These are phyloP conservation scores for Netelia fuscicornis DNA, from an alignment of 2,888 invertebrate species.

Conservation along the genomic window DNA sequence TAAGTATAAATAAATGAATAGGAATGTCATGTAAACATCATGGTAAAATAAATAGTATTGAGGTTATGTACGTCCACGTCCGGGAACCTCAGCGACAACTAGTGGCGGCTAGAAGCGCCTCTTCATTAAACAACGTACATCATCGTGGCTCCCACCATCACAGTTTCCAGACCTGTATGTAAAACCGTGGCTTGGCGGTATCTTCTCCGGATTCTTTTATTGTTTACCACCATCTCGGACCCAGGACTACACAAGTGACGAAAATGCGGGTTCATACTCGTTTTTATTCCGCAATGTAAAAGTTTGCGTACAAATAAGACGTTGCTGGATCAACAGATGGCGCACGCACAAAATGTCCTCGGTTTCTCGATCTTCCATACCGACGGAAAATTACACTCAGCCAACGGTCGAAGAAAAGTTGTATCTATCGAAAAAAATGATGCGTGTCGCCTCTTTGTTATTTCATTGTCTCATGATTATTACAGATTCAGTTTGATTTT, in stretches of 20 bases:
- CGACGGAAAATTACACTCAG: slow-evolving; percentile 51
- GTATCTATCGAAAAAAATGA: slow-evolving; percentile 11
- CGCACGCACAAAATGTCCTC: slow-evolving; percentile 38
- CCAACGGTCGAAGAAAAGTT: slow-evolving; percentile 18
- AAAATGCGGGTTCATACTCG: slow-evolving; percentile 53
- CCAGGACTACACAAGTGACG: background rate
- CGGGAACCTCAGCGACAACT: too few relatives aligned
- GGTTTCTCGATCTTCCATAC: slow-evolving; percentile 16
- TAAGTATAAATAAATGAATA: too few relatives aligned
- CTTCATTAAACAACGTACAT: too few relatives aligned
- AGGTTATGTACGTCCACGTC: too few relatives aligned
- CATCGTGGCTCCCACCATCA: too few relatives aligned
- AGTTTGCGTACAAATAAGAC: slow-evolving; percentile 67
- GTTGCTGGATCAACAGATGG: slow-evolving; percentile 43
- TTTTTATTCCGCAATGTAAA: slow-evolving; percentile 71
- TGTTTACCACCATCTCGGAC: background rate
- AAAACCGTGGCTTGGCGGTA: background rate
- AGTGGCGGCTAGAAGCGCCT: too few relatives aligned
- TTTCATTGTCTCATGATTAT: slow-evolving; percentile 35
- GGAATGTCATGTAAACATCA: too few relatives aligned
- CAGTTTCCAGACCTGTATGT: too few relatives aligned
- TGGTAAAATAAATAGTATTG: too few relatives aligned
- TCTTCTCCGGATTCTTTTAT: background rate
- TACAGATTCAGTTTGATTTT: slow-evolving; percentile 52
- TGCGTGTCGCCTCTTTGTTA: slow-evolving; percentile 22